Evolutionary conservation across 2,888 invertebrate species (phyloP).

Genomic region (Hoplodrina blanda): DNA sequence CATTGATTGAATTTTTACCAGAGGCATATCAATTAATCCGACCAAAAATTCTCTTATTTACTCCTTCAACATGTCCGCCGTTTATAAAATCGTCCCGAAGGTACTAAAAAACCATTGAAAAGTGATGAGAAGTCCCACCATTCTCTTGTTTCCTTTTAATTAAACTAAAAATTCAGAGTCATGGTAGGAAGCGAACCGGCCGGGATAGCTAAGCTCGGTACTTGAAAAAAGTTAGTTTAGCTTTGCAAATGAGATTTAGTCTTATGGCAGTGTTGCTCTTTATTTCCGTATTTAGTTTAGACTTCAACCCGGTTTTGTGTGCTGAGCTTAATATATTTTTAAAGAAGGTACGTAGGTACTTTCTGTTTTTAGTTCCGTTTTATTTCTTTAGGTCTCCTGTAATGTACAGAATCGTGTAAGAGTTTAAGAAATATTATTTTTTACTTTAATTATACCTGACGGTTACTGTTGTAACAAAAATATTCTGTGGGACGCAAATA

Average conservation of each 20-base stretch:
- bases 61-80: conserved; percentile 26
- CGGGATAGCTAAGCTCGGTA: conserved; percentile 68
- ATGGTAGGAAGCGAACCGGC: conserved; percentile 72
- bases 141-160: conserved; percentile 89
- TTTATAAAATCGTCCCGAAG: conserved; percentile 36
- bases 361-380: conserved; percentile 7
- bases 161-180: conserved; percentile 85
- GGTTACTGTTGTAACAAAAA: no score
- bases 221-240: conserved; percentile 78
- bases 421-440: not conserved
- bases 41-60: conserved; percentile 2
- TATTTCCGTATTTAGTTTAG: conserved; percentile 66
- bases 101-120: conserved; percentile 80
- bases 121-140: conserved; percentile 79
- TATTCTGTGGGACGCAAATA: no score
- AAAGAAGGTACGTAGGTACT: not conserved
- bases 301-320: conserved; percentile 51
- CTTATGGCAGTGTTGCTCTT: conserved; percentile 71
- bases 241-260: conserved; percentile 83
- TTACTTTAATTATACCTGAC: not conserved
- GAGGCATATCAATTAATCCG: not conserved
- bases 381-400: conserved; percentile 3
- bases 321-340: conserved; percentile 22
- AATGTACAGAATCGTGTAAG: not conserved
- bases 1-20: no score